Percentiles rank a stretch among this genome's conserved stretches.
Conservation (phyloP, 2,888 invertebrate genomes). For the Dynastes grantii region DNA sequence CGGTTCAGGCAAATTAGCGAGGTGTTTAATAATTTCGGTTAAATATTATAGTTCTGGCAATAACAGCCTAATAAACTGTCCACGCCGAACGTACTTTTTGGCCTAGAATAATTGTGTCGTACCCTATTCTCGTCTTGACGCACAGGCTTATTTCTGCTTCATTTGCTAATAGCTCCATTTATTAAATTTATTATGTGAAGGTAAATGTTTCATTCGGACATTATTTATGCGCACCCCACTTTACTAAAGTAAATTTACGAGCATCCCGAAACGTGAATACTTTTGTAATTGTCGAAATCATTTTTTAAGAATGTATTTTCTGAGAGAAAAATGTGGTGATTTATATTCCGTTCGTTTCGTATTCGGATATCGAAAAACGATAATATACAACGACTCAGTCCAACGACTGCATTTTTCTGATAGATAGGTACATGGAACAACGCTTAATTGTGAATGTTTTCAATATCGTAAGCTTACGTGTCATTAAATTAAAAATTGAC, state of each 20-base stretch:
- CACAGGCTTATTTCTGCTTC: conserved; percentile 25
- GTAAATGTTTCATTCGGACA: conserved; percentile 18
- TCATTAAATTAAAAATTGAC: no score
- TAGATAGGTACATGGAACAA: no score
- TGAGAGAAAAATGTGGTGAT: not conserved
- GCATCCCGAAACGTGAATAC: not conserved
- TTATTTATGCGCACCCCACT: conserved; percentile 31
- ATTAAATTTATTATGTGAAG: conserved; percentile 31
- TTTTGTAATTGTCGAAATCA: not conserved
- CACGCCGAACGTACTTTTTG: conserved; percentile 3
- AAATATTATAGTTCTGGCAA: conserved; percentile 32
- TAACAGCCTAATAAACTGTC: conserved; percentile 36
- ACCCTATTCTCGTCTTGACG: not conserved
- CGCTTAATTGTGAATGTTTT: no score
- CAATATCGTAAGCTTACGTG: no score
- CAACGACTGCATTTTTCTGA: no score
- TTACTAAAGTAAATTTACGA: conserved; percentile 32
- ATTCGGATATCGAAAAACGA: conserved; percentile 5
- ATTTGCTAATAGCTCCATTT: conserved; percentile 28
- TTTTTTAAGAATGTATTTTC: not conserved
- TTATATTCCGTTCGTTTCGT: conserved; percentile 1
- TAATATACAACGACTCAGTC: not conserved
- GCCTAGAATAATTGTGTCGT: conserved; percentile 20
- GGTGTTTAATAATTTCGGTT: conserved; percentile 1
- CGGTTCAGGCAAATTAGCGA: not conserved